These are phyloP conservation scores for Tupaia tana DNA, from an alignment of 2,113 vertebrate species.

Conservation along the genomic window DNA sequence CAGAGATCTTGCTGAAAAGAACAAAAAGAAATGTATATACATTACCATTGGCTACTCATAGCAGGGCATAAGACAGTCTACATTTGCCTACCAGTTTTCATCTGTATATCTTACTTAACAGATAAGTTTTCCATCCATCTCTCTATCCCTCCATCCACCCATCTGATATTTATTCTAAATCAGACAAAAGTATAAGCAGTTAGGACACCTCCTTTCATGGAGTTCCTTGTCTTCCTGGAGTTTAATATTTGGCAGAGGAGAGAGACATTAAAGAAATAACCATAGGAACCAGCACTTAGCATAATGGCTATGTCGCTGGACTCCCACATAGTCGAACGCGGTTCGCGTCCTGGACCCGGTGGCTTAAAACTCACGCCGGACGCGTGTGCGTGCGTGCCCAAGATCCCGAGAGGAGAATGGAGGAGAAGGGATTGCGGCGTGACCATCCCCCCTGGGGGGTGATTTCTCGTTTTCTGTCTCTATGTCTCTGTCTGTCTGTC, in stretches of 20 bases:
- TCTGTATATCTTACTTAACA: background rate
- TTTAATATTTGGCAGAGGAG: background rate
- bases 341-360: no score
- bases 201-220: background rate
- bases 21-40: slow-evolving; percentile 57
- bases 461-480: no score
- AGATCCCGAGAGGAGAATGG: no score
- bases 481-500: no score
- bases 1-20: slow-evolving; percentile 95
- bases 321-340: no score
- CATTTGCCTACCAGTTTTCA: background rate
- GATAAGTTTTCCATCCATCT: background rate
- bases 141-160: background rate
- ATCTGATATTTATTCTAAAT: background rate
- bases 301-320: no score
- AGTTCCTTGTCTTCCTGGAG: background rate
- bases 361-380: no score
- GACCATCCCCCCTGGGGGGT: no score
- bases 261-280: background rate
- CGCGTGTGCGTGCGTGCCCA: no score
- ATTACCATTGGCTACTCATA: background rate
- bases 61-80: background rate
- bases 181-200: background rate
- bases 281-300: no score
- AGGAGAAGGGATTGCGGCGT: no score